Conservation (phyloP, 1,140 invertebrate species). For the Alviniconcha marisindica region DNA sequence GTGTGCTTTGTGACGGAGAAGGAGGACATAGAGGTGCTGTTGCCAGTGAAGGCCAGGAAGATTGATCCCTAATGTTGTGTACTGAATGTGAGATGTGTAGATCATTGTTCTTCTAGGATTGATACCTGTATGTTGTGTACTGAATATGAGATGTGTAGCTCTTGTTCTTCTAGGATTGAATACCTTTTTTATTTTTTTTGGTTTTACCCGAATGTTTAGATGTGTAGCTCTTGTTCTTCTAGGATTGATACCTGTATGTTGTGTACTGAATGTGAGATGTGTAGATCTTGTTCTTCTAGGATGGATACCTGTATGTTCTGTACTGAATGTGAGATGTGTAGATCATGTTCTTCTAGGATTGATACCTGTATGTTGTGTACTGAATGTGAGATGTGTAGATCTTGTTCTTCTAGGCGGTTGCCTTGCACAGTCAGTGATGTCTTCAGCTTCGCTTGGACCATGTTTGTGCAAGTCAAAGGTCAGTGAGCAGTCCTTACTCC, state of each 20-base stretch:
- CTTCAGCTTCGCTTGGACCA: constrained; percentile 95
- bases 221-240: background rate
- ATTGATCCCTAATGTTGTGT: background rate
- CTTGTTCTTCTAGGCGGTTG: constrained; percentile 75
- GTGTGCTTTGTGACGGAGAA: no score
- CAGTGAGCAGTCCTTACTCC: constrained; percentile 13
- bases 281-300: background rate
- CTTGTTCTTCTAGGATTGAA: background rate
- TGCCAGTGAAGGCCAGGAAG: no score
- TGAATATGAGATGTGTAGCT: background rate
- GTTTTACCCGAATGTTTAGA: no score
- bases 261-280: background rate
- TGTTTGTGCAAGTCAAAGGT: constrained; percentile 94
- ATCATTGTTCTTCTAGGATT: background rate
- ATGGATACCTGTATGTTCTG: background rate
- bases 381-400: background rate
- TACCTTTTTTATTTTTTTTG: no score
- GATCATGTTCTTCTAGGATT: background rate
- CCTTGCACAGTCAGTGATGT: constrained; percentile 87
- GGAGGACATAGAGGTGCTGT: background rate
- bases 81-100: constrained; percentile 2
- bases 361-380: background rate
- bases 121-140: background rate
- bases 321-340: background rate
- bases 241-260: background rate